phyloP scores from a whole-genome alignment of 2,888 invertebrate genomes.

The Perdita meconis region DNA sequence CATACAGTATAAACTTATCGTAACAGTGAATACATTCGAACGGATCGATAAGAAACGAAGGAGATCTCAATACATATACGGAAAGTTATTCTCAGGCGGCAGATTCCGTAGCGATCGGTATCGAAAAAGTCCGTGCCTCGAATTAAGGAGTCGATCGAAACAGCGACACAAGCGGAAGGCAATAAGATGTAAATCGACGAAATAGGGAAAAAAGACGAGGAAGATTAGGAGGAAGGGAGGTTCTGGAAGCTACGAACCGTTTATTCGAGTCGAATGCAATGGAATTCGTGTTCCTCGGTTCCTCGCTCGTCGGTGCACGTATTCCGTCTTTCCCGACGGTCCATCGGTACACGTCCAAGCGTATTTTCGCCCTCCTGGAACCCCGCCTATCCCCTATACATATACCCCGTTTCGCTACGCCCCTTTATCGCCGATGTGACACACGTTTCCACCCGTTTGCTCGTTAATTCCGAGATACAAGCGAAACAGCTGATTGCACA shows the following conservation, averaged over 20 bases:
- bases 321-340: slow-evolving; percentile 16
- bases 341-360: slow-evolving; percentile 27
- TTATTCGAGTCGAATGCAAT: slow-evolving; percentile 14
- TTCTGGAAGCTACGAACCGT: slow-evolving; percentile 16
- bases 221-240: slow-evolving; percentile 12
- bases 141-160: slow-evolving; percentile 6
- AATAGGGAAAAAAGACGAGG: slow-evolving; percentile 11
- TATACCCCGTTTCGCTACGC: slow-evolving; percentile 1
- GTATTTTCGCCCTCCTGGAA: neutral
- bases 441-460: slow-evolving; percentile 38
- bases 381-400: neutral
- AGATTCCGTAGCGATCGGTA: neutral
- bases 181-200: slow-evolving; percentile 67
- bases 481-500: neutral
- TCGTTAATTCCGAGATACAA: slow-evolving; percentile 38
- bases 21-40: neutral
- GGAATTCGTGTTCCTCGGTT: slow-evolving; percentile 22
- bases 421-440: slow-evolving; percentile 9
- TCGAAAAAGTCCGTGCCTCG: neutral
- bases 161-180: slow-evolving; percentile 27
- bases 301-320: slow-evolving; percentile 1
- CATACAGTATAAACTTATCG: no score
- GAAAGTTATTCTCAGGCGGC: neutral
- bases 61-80: neutral
- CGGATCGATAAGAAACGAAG: no score